Conservation (phyloP, 2,888 invertebrate species). For the Micoletzkya japonica region DNA sequence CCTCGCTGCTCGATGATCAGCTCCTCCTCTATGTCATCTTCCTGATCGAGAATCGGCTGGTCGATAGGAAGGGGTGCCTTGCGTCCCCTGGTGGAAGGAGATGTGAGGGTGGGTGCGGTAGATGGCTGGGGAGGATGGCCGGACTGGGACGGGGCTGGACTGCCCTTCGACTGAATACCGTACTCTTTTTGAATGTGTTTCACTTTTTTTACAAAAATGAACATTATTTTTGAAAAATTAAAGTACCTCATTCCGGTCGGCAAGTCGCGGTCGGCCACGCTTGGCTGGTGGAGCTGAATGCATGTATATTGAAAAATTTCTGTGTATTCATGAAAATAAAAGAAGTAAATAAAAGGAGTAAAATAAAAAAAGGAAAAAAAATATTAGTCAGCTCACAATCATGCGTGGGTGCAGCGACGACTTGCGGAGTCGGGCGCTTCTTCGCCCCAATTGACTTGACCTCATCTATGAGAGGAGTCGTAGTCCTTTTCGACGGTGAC, state of each 20-base stretch:
- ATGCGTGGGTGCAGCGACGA: not conserved
- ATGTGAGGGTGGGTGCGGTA: not conserved
- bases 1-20: not conserved
- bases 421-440: not conserved
- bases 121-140: not conserved
- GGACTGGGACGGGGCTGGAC: too few species aligned
- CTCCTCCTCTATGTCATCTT: conserved; percentile 6
- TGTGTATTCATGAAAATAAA: too few species aligned
- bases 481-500: too few species aligned
- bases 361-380: too few species aligned
- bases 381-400: not conserved
- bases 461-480: not conserved
- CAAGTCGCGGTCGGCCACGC: not conserved
- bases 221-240: too few species aligned
- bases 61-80: too few species aligned
- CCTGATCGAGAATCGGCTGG: conserved; percentile 5
- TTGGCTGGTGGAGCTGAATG: not conserved
- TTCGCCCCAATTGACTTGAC: not conserved
- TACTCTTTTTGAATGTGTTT: too few species aligned
- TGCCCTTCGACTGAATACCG: too few species aligned
- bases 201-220: too few species aligned
- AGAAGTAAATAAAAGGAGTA: too few species aligned
- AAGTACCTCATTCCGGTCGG: too few species aligned
- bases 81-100: not conserved
- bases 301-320: not conserved